Evolutionary conservation across 2,888 invertebrate species (phyloP), one percentile per base, ranked within the genome.

Genomic region (Apodemia mormo): DNA sequence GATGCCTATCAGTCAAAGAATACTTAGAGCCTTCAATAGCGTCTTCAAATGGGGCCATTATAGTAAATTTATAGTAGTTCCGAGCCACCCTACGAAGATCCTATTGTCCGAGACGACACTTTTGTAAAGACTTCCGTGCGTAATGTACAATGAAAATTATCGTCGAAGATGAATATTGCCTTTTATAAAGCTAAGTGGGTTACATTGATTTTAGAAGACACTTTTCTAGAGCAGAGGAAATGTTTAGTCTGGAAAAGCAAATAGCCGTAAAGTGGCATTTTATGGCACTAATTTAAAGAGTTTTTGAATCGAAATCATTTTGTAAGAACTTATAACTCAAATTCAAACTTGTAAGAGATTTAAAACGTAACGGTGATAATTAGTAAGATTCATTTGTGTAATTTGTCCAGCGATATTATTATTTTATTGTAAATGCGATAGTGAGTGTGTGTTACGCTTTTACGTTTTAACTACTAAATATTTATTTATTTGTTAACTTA

Each of bases 61-160:
- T 72, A 75, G 68, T 70, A 70, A 77, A 79, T 79, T 79, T 79
- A 79, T 79, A 74, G 75, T 75, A 76, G 75, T 74, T 73, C 68
- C 70, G 73, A 61, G 61, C 61, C 61, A 61, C 61, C 61, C 71
- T 72, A 75, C 73, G 70, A 69, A 64, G 74, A 72, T 67, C 71
- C 79, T 76, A 78, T 80, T 80, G 79, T 80, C 77, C 79, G 74
- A 73, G 74, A 72, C 76, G 79, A 78, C 76, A 78, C 80, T 80
- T 79, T 79, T 79, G 79, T 76, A 70, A 75, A 76, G 74, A 75
- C 75, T 74, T 76, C 76, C 77, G 73, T 68, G 70, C 74, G 73
- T 78, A 75, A 80, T 76, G 76, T 76, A 69, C 72, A 74, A 73
- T 75, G 73, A 71, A 76, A 77, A 78, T 78, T 79, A 79, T 78